Percentiles rank a stretch among this genome's conserved stretches.
Conservation (phyloP, 2,888 invertebrate genomes). For the Stegana nigrithorax region DNA sequence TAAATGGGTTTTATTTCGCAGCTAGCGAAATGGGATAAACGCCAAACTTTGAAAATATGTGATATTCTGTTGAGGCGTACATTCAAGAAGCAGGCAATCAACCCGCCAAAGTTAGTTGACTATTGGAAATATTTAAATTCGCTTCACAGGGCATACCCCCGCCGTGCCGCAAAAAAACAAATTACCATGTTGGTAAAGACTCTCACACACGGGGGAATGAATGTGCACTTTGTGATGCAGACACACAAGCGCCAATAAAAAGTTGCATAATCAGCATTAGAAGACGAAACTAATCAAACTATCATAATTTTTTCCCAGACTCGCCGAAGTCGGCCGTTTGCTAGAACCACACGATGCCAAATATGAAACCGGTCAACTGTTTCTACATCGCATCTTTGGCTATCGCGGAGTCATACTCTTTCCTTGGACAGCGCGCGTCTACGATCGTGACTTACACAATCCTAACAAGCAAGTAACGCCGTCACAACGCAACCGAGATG, state of each 20-base stretch:
- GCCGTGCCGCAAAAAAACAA: constrained; percentile 18
- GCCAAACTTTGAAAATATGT: constrained; percentile 41
- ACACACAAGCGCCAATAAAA: constrained; percentile 19
- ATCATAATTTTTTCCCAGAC: constrained; percentile 71
- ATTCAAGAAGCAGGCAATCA: constrained; percentile 49
- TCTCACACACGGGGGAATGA: background rate
- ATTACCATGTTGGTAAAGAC: background rate
- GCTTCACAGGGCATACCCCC: no score
- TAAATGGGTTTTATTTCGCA: no score
- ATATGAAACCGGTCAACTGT: constrained; percentile 96
- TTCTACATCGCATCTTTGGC: constrained; percentile 96
- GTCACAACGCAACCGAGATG: constrained; percentile 38
- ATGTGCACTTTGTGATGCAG: constrained; percentile 9
- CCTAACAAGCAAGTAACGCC: constrained; percentile 71
- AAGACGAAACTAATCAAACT: background rate
- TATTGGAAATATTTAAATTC: no score
- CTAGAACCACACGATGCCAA: constrained; percentile 90
- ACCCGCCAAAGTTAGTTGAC: constrained; percentile 48
- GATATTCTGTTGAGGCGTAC: constrained; percentile 46
- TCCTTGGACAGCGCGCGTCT: constrained; percentile 96
- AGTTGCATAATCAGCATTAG: constrained; percentile 51
- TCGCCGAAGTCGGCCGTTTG: constrained; percentile 94
- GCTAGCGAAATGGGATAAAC: constrained; percentile 49
- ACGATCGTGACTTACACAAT: constrained; percentile 83
- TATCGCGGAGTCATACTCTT: constrained; percentile 97